phyloP scores from a whole-genome alignment of 2,113 vertebrate genomes.

The Himantopus leucocephalus region DNA sequence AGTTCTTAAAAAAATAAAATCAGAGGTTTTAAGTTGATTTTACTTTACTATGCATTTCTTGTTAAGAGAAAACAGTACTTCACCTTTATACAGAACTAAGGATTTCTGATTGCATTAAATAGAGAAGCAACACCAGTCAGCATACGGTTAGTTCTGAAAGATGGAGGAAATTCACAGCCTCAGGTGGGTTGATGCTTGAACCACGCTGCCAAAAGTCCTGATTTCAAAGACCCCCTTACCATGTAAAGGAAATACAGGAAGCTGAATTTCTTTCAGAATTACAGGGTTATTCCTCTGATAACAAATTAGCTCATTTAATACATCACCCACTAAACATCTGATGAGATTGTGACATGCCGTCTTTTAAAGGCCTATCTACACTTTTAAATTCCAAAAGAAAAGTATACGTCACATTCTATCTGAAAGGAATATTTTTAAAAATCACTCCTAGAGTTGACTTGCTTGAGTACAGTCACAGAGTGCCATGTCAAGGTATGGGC shows the following conservation, averaged over 20 bases:
- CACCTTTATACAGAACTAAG: not conserved
- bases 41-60: not conserved
- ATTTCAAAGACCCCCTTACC: rapidly evolving
- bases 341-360: not conserved
- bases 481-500: not conserved
- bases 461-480: not conserved
- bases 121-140: not conserved
- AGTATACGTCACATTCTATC: not conserved
- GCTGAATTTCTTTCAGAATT: not conserved
- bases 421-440: not conserved
- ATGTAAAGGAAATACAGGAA: not conserved
- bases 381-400: not conserved
- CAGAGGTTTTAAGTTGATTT: not conserved
- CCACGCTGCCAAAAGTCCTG: rapidly evolving
- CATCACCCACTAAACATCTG: not conserved
- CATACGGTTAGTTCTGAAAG: not conserved
- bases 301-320: not conserved
- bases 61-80: not conserved
- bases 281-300: not conserved
- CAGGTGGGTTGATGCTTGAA: not conserved
- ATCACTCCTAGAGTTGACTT: not conserved
- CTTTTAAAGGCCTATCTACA: not conserved
- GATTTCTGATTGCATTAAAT: not conserved
- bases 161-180: not conserved
- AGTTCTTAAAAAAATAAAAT: not conserved